Conservation (phyloP, 2,113 vertebrate species). For the Athene cunicularia region DNA sequence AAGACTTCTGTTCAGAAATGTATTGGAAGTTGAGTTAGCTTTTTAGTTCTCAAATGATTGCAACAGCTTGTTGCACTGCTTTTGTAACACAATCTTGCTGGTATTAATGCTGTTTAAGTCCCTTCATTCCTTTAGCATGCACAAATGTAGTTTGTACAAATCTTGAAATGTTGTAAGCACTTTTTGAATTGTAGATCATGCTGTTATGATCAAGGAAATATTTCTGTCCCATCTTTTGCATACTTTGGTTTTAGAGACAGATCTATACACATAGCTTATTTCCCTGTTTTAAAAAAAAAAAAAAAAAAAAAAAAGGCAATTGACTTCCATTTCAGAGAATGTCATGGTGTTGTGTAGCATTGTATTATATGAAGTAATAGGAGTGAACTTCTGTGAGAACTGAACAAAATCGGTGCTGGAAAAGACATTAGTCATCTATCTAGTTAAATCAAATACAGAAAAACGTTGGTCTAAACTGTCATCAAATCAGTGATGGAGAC, state of each 20-base stretch:
- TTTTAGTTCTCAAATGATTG: neutral
- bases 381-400: neutral
- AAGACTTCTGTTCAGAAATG: neutral
- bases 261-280: neutral
- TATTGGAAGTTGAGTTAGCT: neutral
- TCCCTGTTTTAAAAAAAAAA: neutral
- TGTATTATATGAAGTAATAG: neutral
- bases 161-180: neutral
- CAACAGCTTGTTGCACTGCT: neutral
- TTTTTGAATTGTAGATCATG: neutral
- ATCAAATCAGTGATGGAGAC: neutral
- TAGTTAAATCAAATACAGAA: neutral
- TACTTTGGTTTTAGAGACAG: neutral
- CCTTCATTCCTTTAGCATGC: neutral
- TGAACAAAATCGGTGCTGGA: neutral
- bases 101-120: neutral
- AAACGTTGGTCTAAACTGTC: neutral
- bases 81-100: neutral
- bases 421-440: neutral
- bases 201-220: neutral
- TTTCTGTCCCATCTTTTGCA: neutral
- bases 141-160: neutral
- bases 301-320: neutral
- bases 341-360: neutral
- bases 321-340: neutral